A percentile compares a stretch with the other conserved stretches of the same genome.
Conservation (phyloP, 92 coral and sea anemone species). For the Parazoanthus atlanticus region DNA sequence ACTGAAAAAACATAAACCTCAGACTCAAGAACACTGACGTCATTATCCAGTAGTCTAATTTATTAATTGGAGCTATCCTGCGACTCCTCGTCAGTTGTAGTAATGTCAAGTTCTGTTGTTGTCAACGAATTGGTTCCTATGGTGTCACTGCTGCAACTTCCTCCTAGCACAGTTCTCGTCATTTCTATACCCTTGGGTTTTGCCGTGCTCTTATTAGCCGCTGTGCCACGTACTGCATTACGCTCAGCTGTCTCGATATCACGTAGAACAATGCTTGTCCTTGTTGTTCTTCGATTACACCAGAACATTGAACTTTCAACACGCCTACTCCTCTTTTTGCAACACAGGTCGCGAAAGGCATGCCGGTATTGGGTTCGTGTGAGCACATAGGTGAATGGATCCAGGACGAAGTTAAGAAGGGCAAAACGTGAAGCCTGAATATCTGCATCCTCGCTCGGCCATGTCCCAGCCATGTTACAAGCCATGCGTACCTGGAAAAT, state of each 20-base stretch:
- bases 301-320: neutral
- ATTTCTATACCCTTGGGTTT: no score
- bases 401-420: conserved; percentile 9
- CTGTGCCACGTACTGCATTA: no score
- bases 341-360: conserved; percentile 27
- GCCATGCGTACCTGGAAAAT: neutral
- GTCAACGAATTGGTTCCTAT: no score
- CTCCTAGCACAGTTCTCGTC: no score
- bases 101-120: no score
- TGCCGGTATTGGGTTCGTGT: conserved; percentile 27
- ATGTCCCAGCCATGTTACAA: conserved; percentile 9
- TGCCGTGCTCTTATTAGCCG: no score
- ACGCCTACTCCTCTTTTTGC: neutral
- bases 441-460: neutral
- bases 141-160: no score
- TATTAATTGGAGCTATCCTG: no score
- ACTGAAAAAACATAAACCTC: no score
- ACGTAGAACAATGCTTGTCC: conserved; percentile 5
- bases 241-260: neutral
- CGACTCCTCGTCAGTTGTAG: no score
- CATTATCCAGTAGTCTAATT: no score
- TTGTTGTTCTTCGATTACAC: neutral
- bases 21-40: no score
- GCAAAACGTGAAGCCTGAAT: neutral
- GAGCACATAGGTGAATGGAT: conserved; percentile 22